Base-by-base conservation (phyloP, 1,140 invertebrate species). In the Galleria mellonella region DNA sequence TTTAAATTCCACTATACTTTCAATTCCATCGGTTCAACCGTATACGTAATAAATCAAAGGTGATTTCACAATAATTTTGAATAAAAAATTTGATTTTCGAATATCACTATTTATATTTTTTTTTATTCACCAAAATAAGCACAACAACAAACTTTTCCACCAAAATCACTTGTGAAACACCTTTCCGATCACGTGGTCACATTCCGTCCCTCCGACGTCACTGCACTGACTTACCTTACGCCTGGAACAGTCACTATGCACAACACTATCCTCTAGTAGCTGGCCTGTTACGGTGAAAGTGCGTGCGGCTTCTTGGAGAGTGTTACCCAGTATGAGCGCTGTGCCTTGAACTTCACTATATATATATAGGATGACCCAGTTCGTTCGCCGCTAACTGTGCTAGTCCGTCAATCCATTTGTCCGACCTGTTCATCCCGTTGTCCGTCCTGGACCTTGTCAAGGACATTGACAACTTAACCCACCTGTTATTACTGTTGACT, bases 301-400 rank as follows among this genome's bases (percentile, higher is more conserved):
- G 68, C 78, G 76, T 85, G 73, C 60, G 67, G 62, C 62, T 68
- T 55, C 62, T 66, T 59, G 72, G 82, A 70, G 71, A 72, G 70
- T 78, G 68, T 68, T 51, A 81, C 78, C 79, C 75, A 71, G 75
- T 79, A 76, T 85, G 82, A 77, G 70, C 63, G 70, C 62, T 55
- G 71, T 63, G 74, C 72, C 81, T 83, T 85, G 76, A 81, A 83
- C 82, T 85, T 84, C 72, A 74, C 67, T 57, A 76, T 81, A 79
- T 85, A 85, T 84, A 84, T 83, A 85, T n/a, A n/a, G 59, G 60
- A 67, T 85, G 82, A 85, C 82, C 82, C 69, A 85, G 76, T 65
- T 85, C 42, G 55, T 45, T 54, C 43, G 57, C 55, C 50, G 62
- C 59, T 82, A 82, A 77, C 78, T 81, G 74, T 81, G 74, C 71